Evolutionary conservation across 2,113 vertebrate species (phyloP).

Genomic region (Hippocampus barbouri): DNA sequence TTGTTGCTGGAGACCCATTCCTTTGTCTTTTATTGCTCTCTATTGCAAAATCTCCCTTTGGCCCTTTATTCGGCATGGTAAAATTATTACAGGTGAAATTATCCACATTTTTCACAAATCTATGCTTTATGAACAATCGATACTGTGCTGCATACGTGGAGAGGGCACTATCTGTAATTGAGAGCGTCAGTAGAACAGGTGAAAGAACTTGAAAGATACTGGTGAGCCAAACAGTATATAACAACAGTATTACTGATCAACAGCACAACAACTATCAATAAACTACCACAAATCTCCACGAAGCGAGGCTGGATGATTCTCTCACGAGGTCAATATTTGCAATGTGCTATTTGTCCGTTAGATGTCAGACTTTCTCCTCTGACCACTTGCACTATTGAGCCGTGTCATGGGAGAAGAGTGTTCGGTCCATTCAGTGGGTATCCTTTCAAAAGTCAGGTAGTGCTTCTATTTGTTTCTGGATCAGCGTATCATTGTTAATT

Average conservation of each 20-base stretch:
- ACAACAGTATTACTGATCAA: neutral
- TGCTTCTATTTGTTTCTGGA: too few relatives aligned
- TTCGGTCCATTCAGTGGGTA: neutral
- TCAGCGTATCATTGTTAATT: too few relatives aligned
- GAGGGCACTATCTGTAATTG: too few relatives aligned
- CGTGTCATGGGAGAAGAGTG: neutral
- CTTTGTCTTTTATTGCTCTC: neutral
- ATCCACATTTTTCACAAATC: neutral
- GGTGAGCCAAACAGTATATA: too few relatives aligned
- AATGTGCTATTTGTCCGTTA: slow-evolving; percentile 21
- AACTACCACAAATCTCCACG: too few relatives aligned
- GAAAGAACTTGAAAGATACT: neutral
- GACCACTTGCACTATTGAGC: neutral
- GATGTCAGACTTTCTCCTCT: slow-evolving; percentile 26
- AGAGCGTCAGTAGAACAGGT: too few relatives aligned
- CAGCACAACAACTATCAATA: too few relatives aligned
- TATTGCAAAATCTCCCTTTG: neutral
- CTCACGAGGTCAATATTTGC: neutral
- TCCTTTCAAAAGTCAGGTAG: too few relatives aligned
- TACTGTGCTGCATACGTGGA: neutral
- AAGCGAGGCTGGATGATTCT: neutral
- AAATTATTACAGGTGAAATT: neutral
- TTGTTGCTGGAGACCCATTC: neutral
- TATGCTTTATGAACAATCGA: neutral
- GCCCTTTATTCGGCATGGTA: neutral